These are phyloP conservation scores for Adelges cooleyi DNA, from an alignment of 1,140 invertebrate species.

Conservation along the genomic window DNA sequence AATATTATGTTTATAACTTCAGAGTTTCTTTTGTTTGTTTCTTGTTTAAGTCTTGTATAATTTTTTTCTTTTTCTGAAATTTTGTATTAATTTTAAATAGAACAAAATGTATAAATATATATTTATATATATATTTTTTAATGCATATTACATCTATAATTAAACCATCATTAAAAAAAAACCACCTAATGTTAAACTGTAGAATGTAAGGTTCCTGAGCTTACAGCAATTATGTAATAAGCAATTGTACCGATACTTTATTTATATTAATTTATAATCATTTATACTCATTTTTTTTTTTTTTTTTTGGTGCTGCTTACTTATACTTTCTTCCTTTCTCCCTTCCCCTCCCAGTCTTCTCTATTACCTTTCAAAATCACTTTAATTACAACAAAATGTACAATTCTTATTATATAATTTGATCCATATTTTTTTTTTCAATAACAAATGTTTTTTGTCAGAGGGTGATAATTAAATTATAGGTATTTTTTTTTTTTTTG, in stretches of 20 bases:
- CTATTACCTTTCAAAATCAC: background rate
- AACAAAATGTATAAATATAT: slow-evolving; percentile 12
- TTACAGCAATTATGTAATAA: background rate
- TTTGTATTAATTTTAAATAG: background rate
- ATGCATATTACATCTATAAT: no score
- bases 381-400: no score
- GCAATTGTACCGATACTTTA: background rate
- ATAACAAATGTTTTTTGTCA: background rate
- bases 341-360: background rate
- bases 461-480: background rate
- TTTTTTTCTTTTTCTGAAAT: background rate
- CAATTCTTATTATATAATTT: no score
- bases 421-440: background rate
- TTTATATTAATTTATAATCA: slow-evolving; percentile 11
- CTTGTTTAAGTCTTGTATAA: slow-evolving; percentile 11
- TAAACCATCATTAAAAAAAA: no score
- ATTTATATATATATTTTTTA: background rate
- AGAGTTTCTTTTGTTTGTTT: slow-evolving; percentile 17
- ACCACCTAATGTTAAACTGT: no score
- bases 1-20: slow-evolving; percentile 18
- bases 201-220: background rate
- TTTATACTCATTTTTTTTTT: background rate
- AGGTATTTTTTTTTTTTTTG: slow-evolving; percentile 15
- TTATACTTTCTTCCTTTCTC: background rate
- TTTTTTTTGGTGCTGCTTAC: slow-evolving; percentile 19